phyloP scores from a whole-genome alignment of 2,113 vertebrate species.

The Nematolebias whitei region DNA sequence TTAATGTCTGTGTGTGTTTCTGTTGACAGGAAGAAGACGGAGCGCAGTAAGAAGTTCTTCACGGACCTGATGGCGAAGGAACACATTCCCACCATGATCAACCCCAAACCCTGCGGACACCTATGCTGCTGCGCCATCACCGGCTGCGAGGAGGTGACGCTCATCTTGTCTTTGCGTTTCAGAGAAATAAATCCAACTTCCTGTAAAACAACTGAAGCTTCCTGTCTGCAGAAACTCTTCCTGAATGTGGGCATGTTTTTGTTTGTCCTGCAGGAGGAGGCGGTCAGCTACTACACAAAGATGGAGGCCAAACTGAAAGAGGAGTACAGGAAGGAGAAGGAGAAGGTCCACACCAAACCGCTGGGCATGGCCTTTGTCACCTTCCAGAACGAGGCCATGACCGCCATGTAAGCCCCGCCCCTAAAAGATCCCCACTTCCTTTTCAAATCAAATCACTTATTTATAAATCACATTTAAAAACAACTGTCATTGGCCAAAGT shows the following conservation, averaged over 20 bases:
- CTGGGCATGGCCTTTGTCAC: slow-evolving; percentile 98
- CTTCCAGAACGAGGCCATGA: slow-evolving; percentile 96
- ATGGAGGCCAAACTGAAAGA: slow-evolving; percentile 93
- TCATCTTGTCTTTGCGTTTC: no score
- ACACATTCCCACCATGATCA: slow-evolving; percentile 92
- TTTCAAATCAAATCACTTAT: no score
- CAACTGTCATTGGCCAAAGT: no score
- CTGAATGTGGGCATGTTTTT: background rate
- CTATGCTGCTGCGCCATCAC: slow-evolving; percentile 94
- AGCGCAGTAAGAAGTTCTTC: slow-evolving; percentile 94
- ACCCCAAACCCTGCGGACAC: slow-evolving; percentile 97
- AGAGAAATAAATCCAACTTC: no score
- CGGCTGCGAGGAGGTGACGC: slow-evolving; percentile 91
- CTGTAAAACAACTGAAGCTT: no score
- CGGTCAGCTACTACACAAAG: slow-evolving; percentile 93
- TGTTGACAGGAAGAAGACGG: slow-evolving; percentile 90
- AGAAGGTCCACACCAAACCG: slow-evolving; percentile 96
- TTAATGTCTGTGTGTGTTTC: background rate
- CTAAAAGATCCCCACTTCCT: no score
- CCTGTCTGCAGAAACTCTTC: background rate
- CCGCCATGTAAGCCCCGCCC: slow-evolving; percentile 86
- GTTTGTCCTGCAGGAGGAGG: slow-evolving; percentile 85
- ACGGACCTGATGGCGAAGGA: slow-evolving; percentile 92
- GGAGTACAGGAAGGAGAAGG: slow-evolving; percentile 94
- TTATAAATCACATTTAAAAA: no score